Conservation (phyloP, 2,797 vertebrate genomes). For the Rachycentron canadum region DNA sequence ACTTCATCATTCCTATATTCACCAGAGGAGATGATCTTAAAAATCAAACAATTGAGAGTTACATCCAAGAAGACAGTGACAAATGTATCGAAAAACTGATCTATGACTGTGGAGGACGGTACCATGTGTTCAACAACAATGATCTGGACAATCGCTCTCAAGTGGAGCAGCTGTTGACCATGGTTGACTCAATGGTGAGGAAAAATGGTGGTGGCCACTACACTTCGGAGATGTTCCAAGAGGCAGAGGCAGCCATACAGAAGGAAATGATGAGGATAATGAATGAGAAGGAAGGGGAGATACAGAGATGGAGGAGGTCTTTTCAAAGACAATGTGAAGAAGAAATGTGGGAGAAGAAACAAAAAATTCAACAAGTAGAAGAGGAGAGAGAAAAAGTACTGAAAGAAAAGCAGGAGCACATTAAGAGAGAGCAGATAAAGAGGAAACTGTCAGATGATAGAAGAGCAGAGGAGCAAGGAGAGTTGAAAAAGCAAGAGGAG, state of each 20-base stretch:
- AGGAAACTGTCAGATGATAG: slow-evolving; percentile 19
- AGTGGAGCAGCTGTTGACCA: slow-evolving; percentile 44
- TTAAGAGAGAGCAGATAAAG: slow-evolving; percentile 72
- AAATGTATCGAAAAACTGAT: neutral
- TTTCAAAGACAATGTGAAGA: slow-evolving; percentile 13
- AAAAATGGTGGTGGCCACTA: slow-evolving; percentile 25
- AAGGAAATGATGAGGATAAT: slow-evolving; percentile 28
- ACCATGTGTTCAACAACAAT: slow-evolving; percentile 57
- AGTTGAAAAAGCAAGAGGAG: neutral
- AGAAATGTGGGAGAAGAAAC: neutral
- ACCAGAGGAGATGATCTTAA: slow-evolving; percentile 54
- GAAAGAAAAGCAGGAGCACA: neutral
- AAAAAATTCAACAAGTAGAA: neutral
- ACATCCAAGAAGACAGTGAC: neutral
- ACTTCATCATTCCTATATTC: slow-evolving; percentile 45
- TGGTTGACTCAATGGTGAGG: slow-evolving; percentile 21
- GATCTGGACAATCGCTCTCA: slow-evolving; percentile 31
- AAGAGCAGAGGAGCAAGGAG: slow-evolving; percentile 1
- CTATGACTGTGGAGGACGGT: neutral
- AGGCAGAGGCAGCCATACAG: slow-evolving; percentile 47
- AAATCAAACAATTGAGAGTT: slow-evolving; percentile 28
- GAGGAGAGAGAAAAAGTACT: neutral
- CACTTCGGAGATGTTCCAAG: slow-evolving; percentile 39
- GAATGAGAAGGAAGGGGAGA: slow-evolving; percentile 14
- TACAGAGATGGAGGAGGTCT: neutral